Percentiles rank a stretch among this genome's conserved stretches.
These are phyloP conservation scores for Antrozous pallidus DNA, from an alignment of 2,797 vertebrate genomes.

Conservation along the genomic window DNA sequence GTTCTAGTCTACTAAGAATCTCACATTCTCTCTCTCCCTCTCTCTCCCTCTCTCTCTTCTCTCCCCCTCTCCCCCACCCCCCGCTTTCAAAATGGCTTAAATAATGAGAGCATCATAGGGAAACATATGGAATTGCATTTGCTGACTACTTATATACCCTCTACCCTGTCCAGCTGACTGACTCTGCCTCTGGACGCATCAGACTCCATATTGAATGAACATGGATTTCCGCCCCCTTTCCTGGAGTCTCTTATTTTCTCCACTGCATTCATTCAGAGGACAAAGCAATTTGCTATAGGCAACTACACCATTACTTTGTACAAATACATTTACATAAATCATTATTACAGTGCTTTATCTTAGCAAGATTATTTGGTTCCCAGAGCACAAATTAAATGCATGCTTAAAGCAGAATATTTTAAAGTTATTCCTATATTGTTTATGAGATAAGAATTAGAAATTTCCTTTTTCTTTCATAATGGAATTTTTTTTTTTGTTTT, in stretches of 20 bases:
- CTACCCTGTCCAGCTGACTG: slow-evolving; percentile 69
- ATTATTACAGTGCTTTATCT: slow-evolving; percentile 82
- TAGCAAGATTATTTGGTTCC: slow-evolving; percentile 82
- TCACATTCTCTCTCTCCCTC: no score
- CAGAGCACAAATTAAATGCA: slow-evolving; percentile 82
- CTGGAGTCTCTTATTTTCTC: slow-evolving; percentile 61
- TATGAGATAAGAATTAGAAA: slow-evolving; percentile 80
- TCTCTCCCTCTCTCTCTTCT: no score
- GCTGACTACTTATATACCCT: neutral
- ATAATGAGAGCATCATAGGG: neutral
- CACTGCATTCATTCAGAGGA: slow-evolving; percentile 72
- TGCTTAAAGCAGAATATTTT: slow-evolving; percentile 83
- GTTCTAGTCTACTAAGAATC: neutral
- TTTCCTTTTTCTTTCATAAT: slow-evolving; percentile 80
- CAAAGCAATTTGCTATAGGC: slow-evolving; percentile 82
- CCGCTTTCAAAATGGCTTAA: neutral
- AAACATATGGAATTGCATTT: neutral
- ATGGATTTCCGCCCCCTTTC: slow-evolving; percentile 59
- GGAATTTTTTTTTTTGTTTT: slow-evolving; percentile 75
- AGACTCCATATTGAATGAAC: slow-evolving; percentile 75
- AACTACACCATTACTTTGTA: slow-evolving; percentile 80
- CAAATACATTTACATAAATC: slow-evolving; percentile 87
- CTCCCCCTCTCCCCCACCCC: no score
- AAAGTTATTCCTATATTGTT: slow-evolving; percentile 82
- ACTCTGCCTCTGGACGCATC: slow-evolving; percentile 45